phyloP scores from a whole-genome alignment of 2,797 vertebrate species.

The Diplodus puntazzo region DNA sequence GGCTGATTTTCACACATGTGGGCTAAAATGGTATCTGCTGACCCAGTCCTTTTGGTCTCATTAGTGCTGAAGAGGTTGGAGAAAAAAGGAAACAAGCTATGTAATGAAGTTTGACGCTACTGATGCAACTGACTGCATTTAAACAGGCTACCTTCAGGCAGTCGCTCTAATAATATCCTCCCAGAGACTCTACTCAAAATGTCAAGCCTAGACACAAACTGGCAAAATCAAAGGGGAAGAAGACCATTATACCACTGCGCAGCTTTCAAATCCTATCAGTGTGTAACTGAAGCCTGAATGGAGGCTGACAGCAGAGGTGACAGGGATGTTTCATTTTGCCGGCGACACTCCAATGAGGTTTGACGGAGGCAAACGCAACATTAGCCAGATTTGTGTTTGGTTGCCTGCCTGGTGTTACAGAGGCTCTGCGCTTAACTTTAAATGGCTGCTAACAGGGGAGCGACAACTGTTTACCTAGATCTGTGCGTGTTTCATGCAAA shows the following conservation, averaged over 20 bases:
- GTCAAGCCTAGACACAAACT: conserved; percentile 69
- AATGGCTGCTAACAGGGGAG: conserved; percentile 30
- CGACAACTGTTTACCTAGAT: conserved; percentile 64
- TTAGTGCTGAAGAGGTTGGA: conserved; percentile 64
- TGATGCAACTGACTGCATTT: conserved; percentile 67
- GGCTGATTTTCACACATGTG: conserved; percentile 23
- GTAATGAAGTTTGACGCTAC: conserved; percentile 78
- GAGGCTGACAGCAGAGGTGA: conserved; percentile 73
- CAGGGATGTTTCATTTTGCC: conserved; percentile 53
- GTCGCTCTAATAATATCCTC: conserved; percentile 77
- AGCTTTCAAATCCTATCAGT: conserved; percentile 66
- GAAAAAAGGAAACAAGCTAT: conserved; percentile 64
- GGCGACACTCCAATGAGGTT: conserved; percentile 34
- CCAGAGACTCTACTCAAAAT: conserved; percentile 64
- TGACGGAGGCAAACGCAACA: conserved; percentile 52
- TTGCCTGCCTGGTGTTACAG: conserved; percentile 22
- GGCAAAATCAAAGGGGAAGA: conserved; percentile 57
- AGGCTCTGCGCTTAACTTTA: conserved; percentile 31
- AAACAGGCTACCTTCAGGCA: conserved; percentile 75
- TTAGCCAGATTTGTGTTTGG: conserved; percentile 39
- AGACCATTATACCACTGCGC: conserved; percentile 28
- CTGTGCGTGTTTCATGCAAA: conserved; percentile 43
- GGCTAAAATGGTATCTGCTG: conserved; percentile 23
- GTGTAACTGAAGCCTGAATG: conserved; percentile 46
- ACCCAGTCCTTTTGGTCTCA: conserved; percentile 9